Conservation (phyloP, 2,113 vertebrate species). For the Larimichthys crocea region DNA sequence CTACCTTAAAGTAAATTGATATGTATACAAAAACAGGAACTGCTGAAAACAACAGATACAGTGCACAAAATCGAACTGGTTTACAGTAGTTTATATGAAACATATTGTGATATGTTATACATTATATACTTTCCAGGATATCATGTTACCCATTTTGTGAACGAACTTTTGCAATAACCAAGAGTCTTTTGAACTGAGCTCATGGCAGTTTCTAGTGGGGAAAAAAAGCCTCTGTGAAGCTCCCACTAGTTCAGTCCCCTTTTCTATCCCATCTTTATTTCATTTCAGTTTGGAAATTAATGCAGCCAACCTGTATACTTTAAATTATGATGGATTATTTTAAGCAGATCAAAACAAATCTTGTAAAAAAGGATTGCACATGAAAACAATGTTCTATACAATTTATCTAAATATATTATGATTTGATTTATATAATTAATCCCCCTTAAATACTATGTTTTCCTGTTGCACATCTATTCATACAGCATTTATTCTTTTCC, state of each 20-base stretch:
- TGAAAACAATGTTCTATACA: conserved; percentile 47
- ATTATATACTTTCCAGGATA: conserved; percentile 17
- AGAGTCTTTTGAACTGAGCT: conserved; percentile 31
- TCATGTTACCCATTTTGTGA: conserved; percentile 21
- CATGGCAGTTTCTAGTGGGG: background rate
- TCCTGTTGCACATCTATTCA: conserved; percentile 2
- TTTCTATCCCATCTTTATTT: conserved; percentile 42
- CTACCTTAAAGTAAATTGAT: conserved; percentile 69
- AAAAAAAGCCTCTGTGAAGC: conserved; percentile 1
- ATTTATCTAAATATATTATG: conserved; percentile 50
- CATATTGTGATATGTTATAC: conserved; percentile 31
- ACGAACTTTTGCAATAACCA: conserved; percentile 8
- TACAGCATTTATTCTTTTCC: background rate
- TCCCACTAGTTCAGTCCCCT: background rate
- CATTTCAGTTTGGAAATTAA: conserved; percentile 67
- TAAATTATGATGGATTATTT: conserved; percentile 70
- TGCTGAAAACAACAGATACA: conserved; percentile 47
- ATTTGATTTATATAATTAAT: conserved; percentile 39
- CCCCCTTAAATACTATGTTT: conserved; percentile 11
- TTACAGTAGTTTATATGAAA: conserved; percentile 44
- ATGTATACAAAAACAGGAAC: conserved; percentile 56
- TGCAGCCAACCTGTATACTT: conserved; percentile 64
- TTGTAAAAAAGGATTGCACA: conserved; percentile 61
- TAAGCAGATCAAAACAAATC: conserved; percentile 72
- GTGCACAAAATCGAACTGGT: conserved; percentile 56